A percentile compares a stretch with the other conserved stretches of the same genome.
These are phyloP conservation scores for Nannospalax galili DNA, from an alignment of 2,113 vertebrate genomes.

Conservation along the genomic window DNA sequence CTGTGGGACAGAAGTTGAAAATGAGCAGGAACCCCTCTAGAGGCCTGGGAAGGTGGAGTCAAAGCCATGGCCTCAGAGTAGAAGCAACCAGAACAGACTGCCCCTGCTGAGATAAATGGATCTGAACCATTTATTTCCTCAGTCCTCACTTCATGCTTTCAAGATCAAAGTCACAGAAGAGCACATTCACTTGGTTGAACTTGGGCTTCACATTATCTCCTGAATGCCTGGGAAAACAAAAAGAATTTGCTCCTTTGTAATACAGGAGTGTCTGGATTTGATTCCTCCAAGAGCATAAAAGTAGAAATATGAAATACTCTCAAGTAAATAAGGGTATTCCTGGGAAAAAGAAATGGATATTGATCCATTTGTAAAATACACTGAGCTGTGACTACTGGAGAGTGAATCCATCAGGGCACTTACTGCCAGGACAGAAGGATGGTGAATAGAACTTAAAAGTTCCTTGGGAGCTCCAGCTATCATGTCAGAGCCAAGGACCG, in stretches of 20 bases:
- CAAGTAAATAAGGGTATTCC: background rate
- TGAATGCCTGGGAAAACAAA: background rate
- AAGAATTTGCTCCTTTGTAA: background rate
- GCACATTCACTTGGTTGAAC: background rate
- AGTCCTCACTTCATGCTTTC: background rate
- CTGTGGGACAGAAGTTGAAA: background rate
- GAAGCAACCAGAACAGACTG: background rate
- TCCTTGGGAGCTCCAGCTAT: background rate
- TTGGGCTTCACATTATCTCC: background rate
- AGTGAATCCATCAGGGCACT: background rate
- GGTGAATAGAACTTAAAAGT: background rate
- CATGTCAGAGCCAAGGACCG: background rate
- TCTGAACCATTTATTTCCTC: background rate
- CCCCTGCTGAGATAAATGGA: background rate
- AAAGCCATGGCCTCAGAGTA: background rate
- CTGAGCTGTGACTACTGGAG: background rate
- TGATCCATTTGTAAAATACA: background rate
- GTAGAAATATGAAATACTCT: background rate
- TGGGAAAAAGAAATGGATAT: background rate
- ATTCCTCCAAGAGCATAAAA: background rate
- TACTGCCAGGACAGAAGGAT: background rate
- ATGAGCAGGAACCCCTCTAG: background rate
- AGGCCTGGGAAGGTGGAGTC: background rate
- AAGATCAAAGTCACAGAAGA: constrained; percentile 41
- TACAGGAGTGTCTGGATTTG: background rate